These are phyloP conservation scores for Magallana nippona DNA, from an alignment of 2,888 invertebrate genomes.

Conservation along the genomic window DNA sequence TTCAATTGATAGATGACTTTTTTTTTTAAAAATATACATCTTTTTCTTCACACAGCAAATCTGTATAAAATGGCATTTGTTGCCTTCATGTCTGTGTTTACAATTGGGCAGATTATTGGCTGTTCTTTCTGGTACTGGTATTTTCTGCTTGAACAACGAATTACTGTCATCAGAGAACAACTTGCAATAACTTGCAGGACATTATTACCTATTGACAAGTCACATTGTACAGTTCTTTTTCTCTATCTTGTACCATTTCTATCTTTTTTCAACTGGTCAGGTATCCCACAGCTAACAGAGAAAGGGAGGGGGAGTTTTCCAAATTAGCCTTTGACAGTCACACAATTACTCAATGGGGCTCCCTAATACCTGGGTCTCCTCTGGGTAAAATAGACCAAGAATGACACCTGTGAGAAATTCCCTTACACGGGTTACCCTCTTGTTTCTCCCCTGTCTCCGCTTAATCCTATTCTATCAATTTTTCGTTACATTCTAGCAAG, in stretches of 20 bases:
- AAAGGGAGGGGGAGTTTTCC: background rate
- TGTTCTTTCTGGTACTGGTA: background rate
- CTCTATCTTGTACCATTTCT: background rate
- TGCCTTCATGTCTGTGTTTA: constrained; percentile 13
- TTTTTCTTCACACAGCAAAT: background rate
- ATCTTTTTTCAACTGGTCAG: background rate
- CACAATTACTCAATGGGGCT: constrained; percentile 7
- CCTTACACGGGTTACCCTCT: background rate
- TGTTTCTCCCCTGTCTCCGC: background rate
- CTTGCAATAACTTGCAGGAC: too few relatives aligned
- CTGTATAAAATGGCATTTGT: constrained; percentile 19
- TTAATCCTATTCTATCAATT: constrained; percentile 25
- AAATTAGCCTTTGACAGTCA: constrained; percentile 9
- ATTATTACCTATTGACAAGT: too few relatives aligned
- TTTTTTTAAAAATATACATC: background rate
- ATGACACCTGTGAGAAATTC: constrained; percentile 21
- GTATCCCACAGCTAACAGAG: background rate
- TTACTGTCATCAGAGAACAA: background rate
- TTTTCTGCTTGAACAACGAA: constrained; percentile 16
- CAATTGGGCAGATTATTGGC: background rate
- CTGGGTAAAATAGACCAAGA: constrained; percentile 22
- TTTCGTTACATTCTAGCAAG: constrained; percentile 2
- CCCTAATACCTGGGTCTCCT: background rate
- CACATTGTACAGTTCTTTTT: too few relatives aligned
- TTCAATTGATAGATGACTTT: background rate